These are phyloP conservation scores for Phymatocera aterrima DNA, from an alignment of 2,888 invertebrate species.

Conservation along the genomic window DNA sequence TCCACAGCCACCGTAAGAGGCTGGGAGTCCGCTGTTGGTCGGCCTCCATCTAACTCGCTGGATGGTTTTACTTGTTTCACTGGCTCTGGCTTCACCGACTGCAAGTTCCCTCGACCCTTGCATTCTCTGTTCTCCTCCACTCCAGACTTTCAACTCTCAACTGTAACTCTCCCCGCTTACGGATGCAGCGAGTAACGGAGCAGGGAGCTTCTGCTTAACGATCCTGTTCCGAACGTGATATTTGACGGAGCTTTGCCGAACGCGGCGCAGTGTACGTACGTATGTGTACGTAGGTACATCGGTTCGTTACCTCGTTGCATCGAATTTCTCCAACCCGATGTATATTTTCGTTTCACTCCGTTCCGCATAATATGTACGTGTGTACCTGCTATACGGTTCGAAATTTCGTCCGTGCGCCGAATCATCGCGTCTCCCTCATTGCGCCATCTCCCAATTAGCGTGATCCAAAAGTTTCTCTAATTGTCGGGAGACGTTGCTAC, in stretches of 20 bases:
- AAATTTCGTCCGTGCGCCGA: too few species aligned
- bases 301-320: too few species aligned
- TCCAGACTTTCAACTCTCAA: neutral
- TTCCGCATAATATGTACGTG: too few species aligned
- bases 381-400: too few species aligned
- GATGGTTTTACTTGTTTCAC: constrained; percentile 21
- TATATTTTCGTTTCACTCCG: too few species aligned
- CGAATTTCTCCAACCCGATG: too few species aligned
- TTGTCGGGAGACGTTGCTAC: too few species aligned
- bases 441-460: too few species aligned
- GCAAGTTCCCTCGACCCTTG: constrained; percentile 24
- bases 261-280: too few species aligned
- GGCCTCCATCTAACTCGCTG: neutral
- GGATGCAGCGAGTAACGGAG: constrained; percentile 6
- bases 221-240: constrained; percentile 12
- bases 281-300: too few species aligned
- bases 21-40: constrained; percentile 9
- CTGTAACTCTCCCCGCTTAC: neutral
- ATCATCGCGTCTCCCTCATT: too few species aligned
- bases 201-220: constrained; percentile 18
- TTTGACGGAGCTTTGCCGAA: neutral
- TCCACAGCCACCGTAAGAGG: constrained; percentile 4
- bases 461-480: too few species aligned
- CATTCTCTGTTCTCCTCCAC: constrained; percentile 15
- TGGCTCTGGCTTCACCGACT: constrained; percentile 19